Conservation (phyloP, 2,888 invertebrate species). For the Apamea sordens region DNA sequence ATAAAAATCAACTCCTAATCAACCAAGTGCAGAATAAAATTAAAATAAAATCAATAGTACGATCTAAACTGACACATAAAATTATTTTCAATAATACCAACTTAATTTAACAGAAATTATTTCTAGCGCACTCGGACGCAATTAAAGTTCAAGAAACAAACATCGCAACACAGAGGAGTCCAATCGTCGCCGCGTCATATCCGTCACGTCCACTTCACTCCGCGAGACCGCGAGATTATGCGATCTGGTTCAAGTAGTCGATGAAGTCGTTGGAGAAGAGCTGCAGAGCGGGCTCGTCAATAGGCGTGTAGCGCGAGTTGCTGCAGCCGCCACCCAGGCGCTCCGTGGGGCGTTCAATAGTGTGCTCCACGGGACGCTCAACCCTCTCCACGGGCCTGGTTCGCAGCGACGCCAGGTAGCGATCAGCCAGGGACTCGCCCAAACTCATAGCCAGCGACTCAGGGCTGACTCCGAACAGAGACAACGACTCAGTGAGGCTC, state of each 20-base stretch:
- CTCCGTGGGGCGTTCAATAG: conserved; percentile 66
- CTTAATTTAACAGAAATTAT: conserved; percentile 90
- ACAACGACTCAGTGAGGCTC: conserved; percentile 86
- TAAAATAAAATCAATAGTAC: conserved; percentile 89
- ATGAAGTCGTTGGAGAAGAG: conserved; percentile 91
- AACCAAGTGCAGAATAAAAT: conserved; percentile 90
- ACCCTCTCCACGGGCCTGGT: conserved; percentile 77
- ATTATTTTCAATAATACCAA: conserved; percentile 90
- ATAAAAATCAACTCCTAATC: conserved; percentile 88
- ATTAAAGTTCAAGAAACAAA: conserved; percentile 72
- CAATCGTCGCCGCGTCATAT: conserved; percentile 73
- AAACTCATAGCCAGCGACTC: conserved; percentile 86
- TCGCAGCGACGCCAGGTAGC: conserved; percentile 85
- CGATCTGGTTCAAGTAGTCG: conserved; percentile 91
- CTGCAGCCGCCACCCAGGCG: conserved; percentile 77
- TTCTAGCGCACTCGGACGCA: conserved; percentile 79
- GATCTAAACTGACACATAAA: conserved; percentile 89
- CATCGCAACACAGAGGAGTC: conserved; percentile 74
- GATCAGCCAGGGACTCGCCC: conserved; percentile 87
- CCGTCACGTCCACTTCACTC: conserved; percentile 69
- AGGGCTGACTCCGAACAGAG: conserved; percentile 84
- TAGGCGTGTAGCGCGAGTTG: conserved; percentile 74
- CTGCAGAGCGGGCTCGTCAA: conserved; percentile 86
- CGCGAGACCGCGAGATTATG: conserved; percentile 76
- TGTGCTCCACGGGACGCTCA: conserved; percentile 66